phyloP scores from a whole-genome alignment of 2,113 vertebrate genomes.

The Hoplias malabaricus region DNA sequence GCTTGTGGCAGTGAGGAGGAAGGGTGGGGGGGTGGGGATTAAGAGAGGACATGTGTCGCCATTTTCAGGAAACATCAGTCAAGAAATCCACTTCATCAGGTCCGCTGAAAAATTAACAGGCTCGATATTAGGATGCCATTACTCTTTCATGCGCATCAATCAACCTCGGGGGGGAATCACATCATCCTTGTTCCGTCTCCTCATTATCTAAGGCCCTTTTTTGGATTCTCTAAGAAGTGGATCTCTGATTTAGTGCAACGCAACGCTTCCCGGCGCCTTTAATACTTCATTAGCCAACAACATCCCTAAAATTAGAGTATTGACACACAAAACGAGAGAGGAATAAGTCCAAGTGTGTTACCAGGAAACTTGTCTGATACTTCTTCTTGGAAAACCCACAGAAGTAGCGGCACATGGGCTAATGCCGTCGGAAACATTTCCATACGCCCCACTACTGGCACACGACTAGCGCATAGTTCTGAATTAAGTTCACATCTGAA shows the following conservation, averaged over 20 bases:
- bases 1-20: slow-evolving; percentile 68
- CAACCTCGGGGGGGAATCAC: slow-evolving; percentile 51
- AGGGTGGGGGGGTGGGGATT: slow-evolving; percentile 66
- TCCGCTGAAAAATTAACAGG: slow-evolving; percentile 75
- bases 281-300: slow-evolving; percentile 43
- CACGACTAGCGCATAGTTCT: slow-evolving; percentile 42
- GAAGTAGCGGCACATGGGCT: slow-evolving; percentile 24
- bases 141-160: slow-evolving; percentile 64
- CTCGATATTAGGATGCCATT: slow-evolving; percentile 70
- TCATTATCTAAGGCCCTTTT: slow-evolving; percentile 38
- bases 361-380: slow-evolving; percentile 42
- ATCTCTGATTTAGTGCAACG: slow-evolving; percentile 37
- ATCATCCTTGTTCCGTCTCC: slow-evolving; percentile 38
- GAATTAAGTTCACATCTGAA: slow-evolving; percentile 51
- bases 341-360: slow-evolving; percentile 19
- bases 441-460: slow-evolving; percentile 22
- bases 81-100: slow-evolving; percentile 74
- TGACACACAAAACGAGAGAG: slow-evolving; percentile 15
- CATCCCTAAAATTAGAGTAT: slow-evolving; percentile 42
- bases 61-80: slow-evolving; percentile 81
- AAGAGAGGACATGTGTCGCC: slow-evolving; percentile 79
- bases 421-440: slow-evolving; percentile 22
- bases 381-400: slow-evolving; percentile 26
- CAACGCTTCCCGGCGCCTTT: slow-evolving; percentile 23
- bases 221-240: slow-evolving; percentile 37